Evolutionary conservation across 2,113 vertebrate species (phyloP).

Genomic region (Microtus oregoni): DNA sequence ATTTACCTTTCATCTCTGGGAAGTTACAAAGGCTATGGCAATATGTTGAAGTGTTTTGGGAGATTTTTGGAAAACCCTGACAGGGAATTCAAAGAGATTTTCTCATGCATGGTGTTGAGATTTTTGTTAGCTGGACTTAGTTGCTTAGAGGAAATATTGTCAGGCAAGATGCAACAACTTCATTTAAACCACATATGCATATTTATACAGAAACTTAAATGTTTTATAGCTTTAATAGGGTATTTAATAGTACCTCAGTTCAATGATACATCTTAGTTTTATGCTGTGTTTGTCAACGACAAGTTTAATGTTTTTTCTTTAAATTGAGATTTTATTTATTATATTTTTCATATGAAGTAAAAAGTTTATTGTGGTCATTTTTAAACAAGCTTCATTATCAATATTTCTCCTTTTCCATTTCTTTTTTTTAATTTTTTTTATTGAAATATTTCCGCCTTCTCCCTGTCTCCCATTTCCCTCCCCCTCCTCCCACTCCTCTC

Average conservation of each 20-base stretch:
- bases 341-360: not conserved
- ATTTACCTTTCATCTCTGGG: not conserved
- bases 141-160: not conserved
- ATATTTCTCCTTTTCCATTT: not conserved
- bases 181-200: not conserved
- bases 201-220: not conserved
- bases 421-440: too few relatives aligned
- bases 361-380: not conserved
- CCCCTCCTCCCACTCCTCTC: too few relatives aligned
- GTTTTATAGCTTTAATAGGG: not conserved
- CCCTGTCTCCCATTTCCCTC: too few relatives aligned
- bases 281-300: not conserved
- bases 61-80: not conserved
- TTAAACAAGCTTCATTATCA: not conserved
- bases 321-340: not conserved
- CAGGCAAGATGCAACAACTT: not conserved
- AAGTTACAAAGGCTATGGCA: not conserved
- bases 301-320: not conserved
- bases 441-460: too few relatives aligned
- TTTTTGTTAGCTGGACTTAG: not conserved
- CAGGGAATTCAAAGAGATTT: not conserved
- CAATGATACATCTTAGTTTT: slow-evolving; percentile 24
- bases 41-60: not conserved
- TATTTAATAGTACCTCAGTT: not conserved
- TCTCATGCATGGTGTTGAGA: not conserved